These are phyloP conservation scores for Drosophila subobscura DNA, from an alignment of 1,140 invertebrate species.

Conservation along the genomic window DNA sequence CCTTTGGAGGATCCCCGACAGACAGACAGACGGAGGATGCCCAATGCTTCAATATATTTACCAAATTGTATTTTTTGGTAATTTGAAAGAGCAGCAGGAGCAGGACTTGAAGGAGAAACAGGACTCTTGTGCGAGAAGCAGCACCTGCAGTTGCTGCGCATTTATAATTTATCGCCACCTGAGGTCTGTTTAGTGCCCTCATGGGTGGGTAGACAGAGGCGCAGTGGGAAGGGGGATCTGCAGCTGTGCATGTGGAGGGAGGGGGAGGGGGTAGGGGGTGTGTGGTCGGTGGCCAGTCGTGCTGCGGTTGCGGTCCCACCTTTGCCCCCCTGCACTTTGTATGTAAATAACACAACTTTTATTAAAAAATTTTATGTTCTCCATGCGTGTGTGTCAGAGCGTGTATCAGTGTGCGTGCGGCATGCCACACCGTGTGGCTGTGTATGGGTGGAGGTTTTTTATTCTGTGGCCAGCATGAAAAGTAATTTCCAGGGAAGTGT, in stretches of 20 bases:
- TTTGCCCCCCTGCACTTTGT: conserved; percentile 57
- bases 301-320: conserved; percentile 61
- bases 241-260: no score
- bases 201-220: conserved; percentile 23
- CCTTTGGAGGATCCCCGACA: no score
- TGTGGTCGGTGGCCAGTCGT: conserved; percentile 20
- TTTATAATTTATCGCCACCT: conserved; percentile 74
- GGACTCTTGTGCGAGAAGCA: background rate
- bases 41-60: conserved; percentile 41
- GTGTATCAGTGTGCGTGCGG: background rate
- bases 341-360: conserved; percentile 77
- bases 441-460: conserved; percentile 30
- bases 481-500: conserved; percentile 65
- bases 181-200: conserved; percentile 63
- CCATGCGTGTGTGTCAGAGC: conserved; percentile 34
- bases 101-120: background rate
- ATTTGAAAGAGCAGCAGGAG: background rate
- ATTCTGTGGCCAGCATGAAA: conserved; percentile 61
- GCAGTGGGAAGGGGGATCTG: background rate
- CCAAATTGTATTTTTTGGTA: conserved; percentile 18
- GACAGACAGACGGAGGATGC: no score
- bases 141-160: conserved; percentile 67
- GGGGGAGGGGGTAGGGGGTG: background rate
- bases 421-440: background rate
- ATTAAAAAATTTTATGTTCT: conserved; percentile 73